Evolutionary conservation across 2,888 invertebrate species (phyloP), one percentile per base, ranked within the genome.

Genomic region (Pelosia muscerda): DNA sequence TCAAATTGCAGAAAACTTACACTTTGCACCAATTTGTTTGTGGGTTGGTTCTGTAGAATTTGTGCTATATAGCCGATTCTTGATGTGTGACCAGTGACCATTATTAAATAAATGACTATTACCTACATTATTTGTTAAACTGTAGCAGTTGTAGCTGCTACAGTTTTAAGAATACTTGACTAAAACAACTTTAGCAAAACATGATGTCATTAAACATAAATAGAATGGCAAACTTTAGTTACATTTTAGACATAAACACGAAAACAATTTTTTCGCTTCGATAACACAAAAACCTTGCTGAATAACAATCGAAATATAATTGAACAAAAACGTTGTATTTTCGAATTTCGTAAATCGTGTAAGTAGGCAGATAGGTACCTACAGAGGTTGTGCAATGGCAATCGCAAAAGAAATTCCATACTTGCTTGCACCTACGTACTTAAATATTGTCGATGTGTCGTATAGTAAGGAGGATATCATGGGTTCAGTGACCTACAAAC

Each of bases 401-500:
- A 49, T n/a, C 49, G 9, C 49, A 49, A 49, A 49, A 9, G n/a
- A 49, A n/a, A 19, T n/a, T 49, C 1, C 49, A 8, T 6, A 38
- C 38, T 38, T 38, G 15, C 38, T 38, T 38, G n/a, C n/a, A n/a
- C n/a, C n/a, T n/a, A 38, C 38, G 6, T 49, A 19, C 8, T n/a
- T 49, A n/a, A n/a, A 49, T 9, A 49, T 49, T 42, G 19, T 42
- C 19, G 19, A 19, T 42, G 42, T 42, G 6, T 19, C 19, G 42
- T 6, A 5, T 15, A 19, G 6, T 42, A 19, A 42, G 42, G 42
- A 42, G 19, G 42, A 25, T 0, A 15, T 55, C 25, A 19, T 10
- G 19, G 13, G 55, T 34, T 60, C 66, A 55, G 11, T 61, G 23
- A 66, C 60, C 55, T 53, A 66, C 19, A n/a, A 55, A n/a, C 42